Base-by-base conservation (phyloP, 1,140 invertebrate species). In the Antheraea pernyi region DNA sequence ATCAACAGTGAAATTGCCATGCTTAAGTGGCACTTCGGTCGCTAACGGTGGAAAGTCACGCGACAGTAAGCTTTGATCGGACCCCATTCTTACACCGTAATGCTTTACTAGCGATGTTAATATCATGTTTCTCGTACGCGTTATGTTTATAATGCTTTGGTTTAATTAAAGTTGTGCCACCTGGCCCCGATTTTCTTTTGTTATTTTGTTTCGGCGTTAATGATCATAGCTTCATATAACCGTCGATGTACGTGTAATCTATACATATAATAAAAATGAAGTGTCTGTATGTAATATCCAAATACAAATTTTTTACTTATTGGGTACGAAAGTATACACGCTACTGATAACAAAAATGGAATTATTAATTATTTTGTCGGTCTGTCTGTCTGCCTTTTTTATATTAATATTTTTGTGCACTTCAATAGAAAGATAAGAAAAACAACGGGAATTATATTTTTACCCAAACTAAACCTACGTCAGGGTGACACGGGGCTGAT, bases 401-500 rank as follows among this genome's bases (percentile, higher is more conserved):
- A n/a, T n/a, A n/a, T n/a, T n/a, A n/a, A n/a, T 42, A 42, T 53
- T 53, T 53, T 16, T 13, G 46, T 53, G 9, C 13, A 53, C 11
- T 53, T 16, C 18, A 60, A 22, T 60, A 10, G 16, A 60, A 60
- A 60, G 37, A 37, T 11, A 63, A 16, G 30, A 7, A 11, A 19
- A 65, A 65, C n/a, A 65, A 65, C 11, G 46, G 3, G 46, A 65
- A 42, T 65, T 18, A 53, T 48, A 48, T 22, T 65, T 48, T 65
- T 53, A 19, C 37, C 36, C 39, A 19, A 42, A 19, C 46, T 22
- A 64, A 69, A 74, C 73, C 73, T 67, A 18, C 68, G 37, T 75
- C 73, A 75, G 60, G 19, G 53, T 71, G 69, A 71, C 65, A 59
- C 22, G 67, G 60, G 70, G 36, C 68, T 74, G 72, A 74, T 74